These are phyloP conservation scores for Oreochromis aureus DNA, from an alignment of 2,113 vertebrate genomes.

Conservation along the genomic window DNA sequence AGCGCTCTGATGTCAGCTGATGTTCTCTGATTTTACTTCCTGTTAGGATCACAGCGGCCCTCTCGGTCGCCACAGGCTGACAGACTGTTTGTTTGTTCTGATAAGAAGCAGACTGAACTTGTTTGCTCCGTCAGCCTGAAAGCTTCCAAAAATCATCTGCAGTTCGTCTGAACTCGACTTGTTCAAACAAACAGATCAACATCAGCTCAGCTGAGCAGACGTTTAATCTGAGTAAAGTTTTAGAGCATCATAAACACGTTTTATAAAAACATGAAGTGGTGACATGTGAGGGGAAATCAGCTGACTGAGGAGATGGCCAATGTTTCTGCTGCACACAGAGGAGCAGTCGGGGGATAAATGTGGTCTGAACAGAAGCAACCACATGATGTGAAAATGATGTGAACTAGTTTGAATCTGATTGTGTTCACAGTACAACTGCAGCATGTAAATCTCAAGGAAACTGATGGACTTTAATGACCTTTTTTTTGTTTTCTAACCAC, in stretches of 20 bases:
- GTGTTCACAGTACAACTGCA: neutral
- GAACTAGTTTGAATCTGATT: accelerated
- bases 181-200: neutral
- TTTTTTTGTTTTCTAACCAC: neutral
- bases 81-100: neutral
- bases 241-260: neutral
- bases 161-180: accelerated
- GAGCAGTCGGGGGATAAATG: neutral
- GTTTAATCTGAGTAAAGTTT: neutral
- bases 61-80: neutral
- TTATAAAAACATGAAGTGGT: neutral
- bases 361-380: neutral
- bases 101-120: neutral
- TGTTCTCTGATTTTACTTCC: neutral
- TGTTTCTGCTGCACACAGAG: neutral
- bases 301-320: neutral
- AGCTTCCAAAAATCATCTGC: neutral
- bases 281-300: neutral
- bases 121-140: neutral
- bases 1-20: neutral
- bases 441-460: accelerated
- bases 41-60: neutral
- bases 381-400: too few relatives aligned
- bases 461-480: accelerated
- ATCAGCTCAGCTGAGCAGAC: neutral